phyloP scores from a whole-genome alignment of 2,888 invertebrate genomes.

The Eristalis pertinax region DNA sequence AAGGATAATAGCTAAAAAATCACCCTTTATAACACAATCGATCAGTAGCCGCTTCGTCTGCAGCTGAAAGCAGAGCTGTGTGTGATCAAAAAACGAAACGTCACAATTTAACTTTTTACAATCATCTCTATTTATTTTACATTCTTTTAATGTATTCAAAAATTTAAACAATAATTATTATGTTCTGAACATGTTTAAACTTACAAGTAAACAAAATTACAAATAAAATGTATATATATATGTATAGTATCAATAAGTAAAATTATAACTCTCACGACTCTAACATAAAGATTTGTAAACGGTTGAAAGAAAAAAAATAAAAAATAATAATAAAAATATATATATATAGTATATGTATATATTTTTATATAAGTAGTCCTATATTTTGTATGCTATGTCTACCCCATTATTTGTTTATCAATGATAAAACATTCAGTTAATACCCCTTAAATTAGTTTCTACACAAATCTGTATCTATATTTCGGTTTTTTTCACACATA shows the following conservation, averaged over 20 bases:
- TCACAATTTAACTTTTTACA: conserved; percentile 47
- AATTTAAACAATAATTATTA: conserved; percentile 46
- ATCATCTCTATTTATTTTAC: conserved; percentile 56
- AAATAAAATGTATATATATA: conserved; percentile 29
- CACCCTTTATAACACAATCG: too few relatives aligned
- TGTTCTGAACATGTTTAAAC: conserved; percentile 60
- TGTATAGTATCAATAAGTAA: conserved; percentile 29
- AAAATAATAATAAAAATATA: too few relatives aligned
- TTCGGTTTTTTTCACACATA: not conserved
- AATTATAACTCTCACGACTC: conserved; percentile 53
- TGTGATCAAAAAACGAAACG: not conserved
- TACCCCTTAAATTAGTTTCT: conserved; percentile 4
- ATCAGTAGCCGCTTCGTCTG: too few relatives aligned
- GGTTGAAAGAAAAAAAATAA: not conserved
- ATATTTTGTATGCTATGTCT: not conserved
- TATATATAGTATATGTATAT: not conserved
- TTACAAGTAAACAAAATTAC: conserved; percentile 56
- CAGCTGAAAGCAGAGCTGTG: too few relatives aligned
- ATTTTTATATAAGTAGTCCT: conserved; percentile 9
- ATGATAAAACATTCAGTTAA: not conserved
- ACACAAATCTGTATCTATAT: conserved; percentile 42
- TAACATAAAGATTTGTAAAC: conserved; percentile 47
- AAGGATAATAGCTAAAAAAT: too few relatives aligned
- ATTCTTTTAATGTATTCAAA: conserved; percentile 47
- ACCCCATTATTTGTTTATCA: conserved; percentile 29